Conservation (phyloP, 2,888 invertebrate species). For the Siphonodentalium dalli region DNA sequence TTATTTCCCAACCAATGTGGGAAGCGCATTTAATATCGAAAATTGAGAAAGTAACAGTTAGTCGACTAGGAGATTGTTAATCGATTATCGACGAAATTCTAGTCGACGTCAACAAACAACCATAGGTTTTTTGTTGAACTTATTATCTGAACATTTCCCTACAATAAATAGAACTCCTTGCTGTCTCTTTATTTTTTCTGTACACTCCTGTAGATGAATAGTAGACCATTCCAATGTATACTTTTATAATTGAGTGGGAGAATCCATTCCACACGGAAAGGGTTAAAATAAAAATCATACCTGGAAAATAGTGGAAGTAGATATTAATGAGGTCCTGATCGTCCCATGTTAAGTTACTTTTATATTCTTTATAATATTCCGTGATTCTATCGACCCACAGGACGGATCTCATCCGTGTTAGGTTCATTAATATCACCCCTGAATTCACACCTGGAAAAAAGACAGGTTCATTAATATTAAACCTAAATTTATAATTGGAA, state of each 20-base stretch:
- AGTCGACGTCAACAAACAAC: background rate
- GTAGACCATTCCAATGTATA: too few species aligned
- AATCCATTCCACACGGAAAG: background rate
- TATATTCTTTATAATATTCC: slow-evolving; percentile 85
- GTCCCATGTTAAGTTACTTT: slow-evolving; percentile 87
- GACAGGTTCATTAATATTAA: background rate
- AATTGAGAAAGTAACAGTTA: background rate
- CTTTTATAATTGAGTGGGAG: background rate
- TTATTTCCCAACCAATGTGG: too few species aligned
- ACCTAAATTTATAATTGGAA: too few species aligned
- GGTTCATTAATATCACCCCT: slow-evolving; percentile 97
- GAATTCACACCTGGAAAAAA: slow-evolving; percentile 82
- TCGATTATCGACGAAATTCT: too few species aligned
- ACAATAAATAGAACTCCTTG: background rate
- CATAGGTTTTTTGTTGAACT: too few species aligned
- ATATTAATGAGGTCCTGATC: slow-evolving; percentile 96
- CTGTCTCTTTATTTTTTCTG: too few species aligned
- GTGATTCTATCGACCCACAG: slow-evolving; percentile 85
- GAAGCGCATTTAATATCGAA: too few species aligned
- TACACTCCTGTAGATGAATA: too few species aligned
- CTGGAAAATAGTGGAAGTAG: slow-evolving; percentile 84
- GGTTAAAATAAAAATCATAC: slow-evolving; percentile 59
- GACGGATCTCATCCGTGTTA: slow-evolving; percentile 86
- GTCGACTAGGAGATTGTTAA: too few species aligned
- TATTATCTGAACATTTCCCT: too few species aligned